Evolutionary conservation across 2,888 invertebrate genomes (phyloP), one percentile per base, ranked within the genome.

Genomic region (Lingula anatina): DNA sequence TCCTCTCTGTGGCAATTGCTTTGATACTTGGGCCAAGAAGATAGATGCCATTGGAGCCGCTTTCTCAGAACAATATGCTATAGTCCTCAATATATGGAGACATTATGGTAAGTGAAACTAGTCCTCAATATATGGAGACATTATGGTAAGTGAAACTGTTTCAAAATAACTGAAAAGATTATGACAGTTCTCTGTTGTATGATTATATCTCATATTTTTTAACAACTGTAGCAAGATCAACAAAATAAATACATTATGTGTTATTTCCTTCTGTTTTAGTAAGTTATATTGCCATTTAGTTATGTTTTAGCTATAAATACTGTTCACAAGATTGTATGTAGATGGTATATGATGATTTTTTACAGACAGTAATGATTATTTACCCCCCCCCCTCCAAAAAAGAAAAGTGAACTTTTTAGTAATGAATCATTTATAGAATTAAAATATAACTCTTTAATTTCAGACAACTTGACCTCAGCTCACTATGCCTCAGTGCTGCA

Each of bases 1-100:
- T 54, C 51, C 54, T 28, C 37, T 65, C 39, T 66, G 66, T 51
- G 66, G 66, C 1, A 57, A 61, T 27, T 66, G 66, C 43, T 66
- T 59, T 47, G 64, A 66, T 44, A 57, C 50, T 42, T 62, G 64
- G 63, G 64, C 56, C 0, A 15, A 15, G 15, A 55, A 54, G 35
- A 55, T 64, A 9, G 63, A 65, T 23, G 43, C 41, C 3, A 44
- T 56, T 27, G 56, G 54, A 2, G 27, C 36, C 0, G 40, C 38
- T 9, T 7, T 56, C 9, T 27, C 37, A 9, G 23, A 38, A 9
- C 24, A 47, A 25, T 28, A 48, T n/a, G 18, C 2, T 5, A 36
- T 43, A 9, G 38, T 44, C 4, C 7, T 15, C 15, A 37, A 1
- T 5, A 49, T 55, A 5, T 53, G 53, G 56, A 31, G 18, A 3